These are phyloP conservation scores for Drosophila fuyamai DNA, from an alignment of 1,140 invertebrate genomes.

Conservation along the genomic window DNA sequence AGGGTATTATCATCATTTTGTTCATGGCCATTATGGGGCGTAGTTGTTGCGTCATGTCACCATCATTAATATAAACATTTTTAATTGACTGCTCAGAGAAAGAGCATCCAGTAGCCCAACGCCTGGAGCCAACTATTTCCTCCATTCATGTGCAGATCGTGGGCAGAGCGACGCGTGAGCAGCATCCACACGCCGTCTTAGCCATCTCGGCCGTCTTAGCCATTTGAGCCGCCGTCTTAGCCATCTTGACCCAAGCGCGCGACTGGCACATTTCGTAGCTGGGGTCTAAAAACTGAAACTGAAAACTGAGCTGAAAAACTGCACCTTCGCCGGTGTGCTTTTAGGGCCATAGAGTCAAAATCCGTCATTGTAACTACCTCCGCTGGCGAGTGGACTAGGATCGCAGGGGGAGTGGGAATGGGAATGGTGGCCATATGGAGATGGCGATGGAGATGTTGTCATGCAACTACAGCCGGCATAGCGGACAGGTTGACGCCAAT, in stretches of 20 bases:
- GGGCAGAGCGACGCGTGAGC: conserved; percentile 69
- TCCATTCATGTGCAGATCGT: conserved; percentile 62
- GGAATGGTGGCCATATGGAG: conserved; percentile 5
- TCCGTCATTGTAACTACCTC: conserved; percentile 76
- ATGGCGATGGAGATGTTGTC: conserved; percentile 48
- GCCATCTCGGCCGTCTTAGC: neutral
- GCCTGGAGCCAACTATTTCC: conserved; percentile 17
- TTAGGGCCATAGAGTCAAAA: conserved; percentile 80
- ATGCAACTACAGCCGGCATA: conserved; percentile 64
- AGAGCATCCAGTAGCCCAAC: conserved; percentile 10
- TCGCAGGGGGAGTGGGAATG: conserved; percentile 6
- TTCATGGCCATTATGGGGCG: conserved; percentile 4
- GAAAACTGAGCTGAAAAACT: conserved; percentile 57
- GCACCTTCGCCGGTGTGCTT: conserved; percentile 63
- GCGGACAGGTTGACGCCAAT: conserved; percentile 35
- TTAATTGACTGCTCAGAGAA: neutral
- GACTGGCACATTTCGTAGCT: conserved; percentile 61
- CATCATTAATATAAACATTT: neutral
- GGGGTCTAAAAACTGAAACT: conserved; percentile 7
- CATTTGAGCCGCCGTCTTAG: conserved; percentile 20
- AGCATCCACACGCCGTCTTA: conserved; percentile 49
- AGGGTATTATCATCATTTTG: neutral
- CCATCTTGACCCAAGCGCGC: conserved; percentile 49
- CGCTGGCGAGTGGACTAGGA: conserved; percentile 18
- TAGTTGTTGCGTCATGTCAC: neutral